Evolutionary conservation across 2,113 vertebrate genomes (phyloP).

Genomic region (Bufo bufo): DNA sequence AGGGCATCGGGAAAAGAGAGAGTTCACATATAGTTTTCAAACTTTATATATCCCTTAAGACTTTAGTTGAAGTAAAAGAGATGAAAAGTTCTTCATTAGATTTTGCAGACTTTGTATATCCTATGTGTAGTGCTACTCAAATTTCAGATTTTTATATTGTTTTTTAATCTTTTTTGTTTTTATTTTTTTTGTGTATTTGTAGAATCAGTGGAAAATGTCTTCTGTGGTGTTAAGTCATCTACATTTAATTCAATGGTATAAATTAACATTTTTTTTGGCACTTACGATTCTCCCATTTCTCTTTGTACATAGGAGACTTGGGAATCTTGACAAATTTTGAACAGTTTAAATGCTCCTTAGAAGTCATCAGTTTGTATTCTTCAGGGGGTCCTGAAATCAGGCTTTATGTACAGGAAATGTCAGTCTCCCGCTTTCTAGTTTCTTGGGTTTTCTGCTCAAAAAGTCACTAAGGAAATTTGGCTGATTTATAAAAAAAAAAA

Average conservation of each 20-base stretch:
- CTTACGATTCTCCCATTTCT: conserved; percentile 23
- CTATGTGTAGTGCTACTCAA: neutral
- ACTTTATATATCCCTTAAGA: conserved; percentile 44
- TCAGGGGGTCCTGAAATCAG: conserved; percentile 37
- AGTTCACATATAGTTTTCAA: conserved; percentile 50
- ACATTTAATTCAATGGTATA: conserved; percentile 22
- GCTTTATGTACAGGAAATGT: conserved; percentile 34
- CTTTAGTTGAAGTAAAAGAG: conserved; percentile 4
- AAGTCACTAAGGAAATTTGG: conserved; percentile 32
- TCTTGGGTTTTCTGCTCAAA: conserved; percentile 7
- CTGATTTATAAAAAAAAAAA: neutral
- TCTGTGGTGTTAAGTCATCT: neutral
- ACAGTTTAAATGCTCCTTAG: conserved; percentile 51
- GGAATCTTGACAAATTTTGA: conserved; percentile 42
- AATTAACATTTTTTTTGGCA: conserved; percentile 42
- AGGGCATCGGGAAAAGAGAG: conserved; percentile 74
- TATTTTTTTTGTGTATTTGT: neutral
- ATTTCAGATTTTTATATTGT: neutral
- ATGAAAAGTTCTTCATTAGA: conserved; percentile 15
- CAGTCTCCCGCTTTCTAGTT: conserved; percentile 10
- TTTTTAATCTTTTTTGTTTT: neutral
- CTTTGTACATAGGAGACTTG: conserved; percentile 47
- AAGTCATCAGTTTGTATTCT: conserved; percentile 42
- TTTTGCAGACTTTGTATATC: neutral
- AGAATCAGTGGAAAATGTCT: neutral